phyloP scores from a whole-genome alignment of 2,113 vertebrate genomes.

The Potamarius usumacintae region DNA sequence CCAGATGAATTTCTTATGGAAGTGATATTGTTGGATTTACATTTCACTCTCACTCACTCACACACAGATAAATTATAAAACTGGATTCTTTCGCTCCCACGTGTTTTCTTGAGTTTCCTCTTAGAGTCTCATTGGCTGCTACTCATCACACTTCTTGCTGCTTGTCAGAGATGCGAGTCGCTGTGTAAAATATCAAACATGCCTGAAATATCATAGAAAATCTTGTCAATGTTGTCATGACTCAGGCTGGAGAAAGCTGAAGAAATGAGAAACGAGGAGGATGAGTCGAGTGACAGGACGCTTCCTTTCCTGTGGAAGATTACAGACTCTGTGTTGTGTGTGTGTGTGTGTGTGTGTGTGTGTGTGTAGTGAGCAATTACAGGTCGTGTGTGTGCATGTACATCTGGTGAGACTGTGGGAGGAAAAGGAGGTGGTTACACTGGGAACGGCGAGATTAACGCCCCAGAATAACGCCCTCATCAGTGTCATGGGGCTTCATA shows the following conservation, averaged over 20 bases:
- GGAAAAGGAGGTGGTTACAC: not conserved
- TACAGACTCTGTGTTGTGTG: conserved; percentile 69
- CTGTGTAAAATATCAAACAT: not conserved
- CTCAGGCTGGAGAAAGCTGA: not conserved
- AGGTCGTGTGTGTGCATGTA: conserved; percentile 28
- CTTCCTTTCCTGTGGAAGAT: conserved; percentile 70
- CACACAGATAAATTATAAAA: not conserved
- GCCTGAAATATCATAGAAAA: not conserved
- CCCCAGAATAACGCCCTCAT: not conserved
- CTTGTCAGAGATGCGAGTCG: too few species aligned
- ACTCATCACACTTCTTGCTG: too few species aligned
- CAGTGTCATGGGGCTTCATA: not conserved
- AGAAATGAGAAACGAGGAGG: conserved; percentile 26
- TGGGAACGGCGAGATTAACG: not conserved
- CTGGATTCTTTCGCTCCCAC: not conserved
- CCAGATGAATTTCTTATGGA: not conserved
- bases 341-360: conserved; percentile 46
- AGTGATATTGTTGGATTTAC: not conserved
- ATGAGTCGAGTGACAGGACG: conserved; percentile 34
- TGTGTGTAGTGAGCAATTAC: conserved; percentile 53
- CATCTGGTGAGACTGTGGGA: not conserved
- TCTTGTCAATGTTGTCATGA: not conserved
- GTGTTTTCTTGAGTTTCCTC: not conserved
- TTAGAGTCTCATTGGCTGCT: too few species aligned
- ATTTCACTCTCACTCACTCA: not conserved